A percentile compares a stretch with the other conserved stretches of the same genome.
Evolutionary conservation across 2,113 vertebrate genomes (phyloP).

Genomic region (Trematomus loennbergii): DNA sequence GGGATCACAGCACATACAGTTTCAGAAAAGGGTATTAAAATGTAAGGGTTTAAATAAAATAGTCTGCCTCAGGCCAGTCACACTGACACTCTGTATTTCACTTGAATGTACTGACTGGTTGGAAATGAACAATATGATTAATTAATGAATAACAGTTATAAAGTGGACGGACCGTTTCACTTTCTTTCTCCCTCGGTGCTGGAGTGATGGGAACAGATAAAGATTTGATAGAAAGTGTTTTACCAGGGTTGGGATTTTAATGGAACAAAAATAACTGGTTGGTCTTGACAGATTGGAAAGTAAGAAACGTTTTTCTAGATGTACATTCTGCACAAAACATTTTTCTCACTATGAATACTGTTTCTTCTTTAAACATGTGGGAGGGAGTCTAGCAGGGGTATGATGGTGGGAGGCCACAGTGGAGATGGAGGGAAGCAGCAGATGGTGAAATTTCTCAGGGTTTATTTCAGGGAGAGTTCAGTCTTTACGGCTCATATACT

Average conservation of each 20-base stretch:
- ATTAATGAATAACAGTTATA: constrained; percentile 63
- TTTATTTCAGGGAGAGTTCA: constrained; percentile 77
- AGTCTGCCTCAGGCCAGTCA: constrained; percentile 25
- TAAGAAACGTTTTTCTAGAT: background rate
- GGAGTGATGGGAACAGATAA: constrained; percentile 38
- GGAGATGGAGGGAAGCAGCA: constrained; percentile 56
- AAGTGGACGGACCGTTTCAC: constrained; percentile 45
- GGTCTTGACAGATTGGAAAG: constrained; percentile 21
- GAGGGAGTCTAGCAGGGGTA: constrained; percentile 39
- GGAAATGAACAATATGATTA: constrained; percentile 62
- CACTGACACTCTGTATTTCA: constrained; percentile 34
- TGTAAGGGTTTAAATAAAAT: constrained; percentile 25
- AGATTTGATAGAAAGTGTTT: constrained; percentile 22
- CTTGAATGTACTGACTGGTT: constrained; percentile 35
- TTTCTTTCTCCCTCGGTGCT: constrained; percentile 31
- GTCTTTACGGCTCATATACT: constrained; percentile 81
- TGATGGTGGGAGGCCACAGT: constrained; percentile 47
- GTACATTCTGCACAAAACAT: background rate
- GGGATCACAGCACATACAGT: background rate
- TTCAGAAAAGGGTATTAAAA: constrained; percentile 5
- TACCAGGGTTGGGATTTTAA: constrained; percentile 3
- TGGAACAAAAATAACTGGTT: constrained; percentile 4
- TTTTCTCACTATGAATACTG: constrained; percentile 8
- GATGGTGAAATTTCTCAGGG: constrained; percentile 77
- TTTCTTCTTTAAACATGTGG: constrained; percentile 55